Conservation (phyloP, 2,888 invertebrate genomes). For the Baronia brevicornis region DNA sequence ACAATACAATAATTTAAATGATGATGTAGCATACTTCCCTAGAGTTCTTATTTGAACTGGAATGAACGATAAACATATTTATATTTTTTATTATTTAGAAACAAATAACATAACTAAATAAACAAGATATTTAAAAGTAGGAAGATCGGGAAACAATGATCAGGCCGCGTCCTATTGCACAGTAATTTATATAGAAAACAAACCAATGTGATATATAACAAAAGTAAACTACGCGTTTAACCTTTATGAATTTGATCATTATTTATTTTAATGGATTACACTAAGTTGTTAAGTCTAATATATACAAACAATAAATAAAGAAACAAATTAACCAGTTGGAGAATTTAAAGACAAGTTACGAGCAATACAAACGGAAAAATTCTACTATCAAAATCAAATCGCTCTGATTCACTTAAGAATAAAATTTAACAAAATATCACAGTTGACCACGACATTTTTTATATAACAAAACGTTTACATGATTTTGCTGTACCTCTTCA, state of each 20-base stretch:
- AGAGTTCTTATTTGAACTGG: conserved; percentile 72
- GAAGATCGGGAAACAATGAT: conserved; percentile 29
- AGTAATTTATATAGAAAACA: conserved; percentile 34
- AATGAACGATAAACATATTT: conserved; percentile 74
- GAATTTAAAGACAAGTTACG: conserved; percentile 39
- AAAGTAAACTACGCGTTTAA: conserved; percentile 16
- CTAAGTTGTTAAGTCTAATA: conserved; percentile 49
- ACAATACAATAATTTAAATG: conserved; percentile 75
- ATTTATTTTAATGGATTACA: conserved; percentile 41
- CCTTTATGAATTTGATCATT: conserved; percentile 48
- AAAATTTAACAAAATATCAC: conserved; percentile 75
- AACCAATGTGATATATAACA: conserved; percentile 22
- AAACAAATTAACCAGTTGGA: conserved; percentile 55
- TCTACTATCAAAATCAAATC: conserved; percentile 45
- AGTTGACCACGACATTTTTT: conserved; percentile 70
- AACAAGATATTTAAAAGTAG: conserved; percentile 53
- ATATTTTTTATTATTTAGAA: conserved; percentile 61
- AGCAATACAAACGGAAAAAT: conserved; percentile 34
- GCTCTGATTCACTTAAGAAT: conserved; percentile 58
- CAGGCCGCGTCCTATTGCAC: conserved; percentile 69
- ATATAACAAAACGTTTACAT: conserved; percentile 43
- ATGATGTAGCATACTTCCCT: conserved; percentile 67
- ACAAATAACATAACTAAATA: conserved; percentile 69
- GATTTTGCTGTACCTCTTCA: conserved; percentile 28
- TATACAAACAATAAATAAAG: conserved; percentile 73